Evolutionary conservation across 1,140 invertebrate species (phyloP).

Genomic region (Leptonema lineaticorne): DNA sequence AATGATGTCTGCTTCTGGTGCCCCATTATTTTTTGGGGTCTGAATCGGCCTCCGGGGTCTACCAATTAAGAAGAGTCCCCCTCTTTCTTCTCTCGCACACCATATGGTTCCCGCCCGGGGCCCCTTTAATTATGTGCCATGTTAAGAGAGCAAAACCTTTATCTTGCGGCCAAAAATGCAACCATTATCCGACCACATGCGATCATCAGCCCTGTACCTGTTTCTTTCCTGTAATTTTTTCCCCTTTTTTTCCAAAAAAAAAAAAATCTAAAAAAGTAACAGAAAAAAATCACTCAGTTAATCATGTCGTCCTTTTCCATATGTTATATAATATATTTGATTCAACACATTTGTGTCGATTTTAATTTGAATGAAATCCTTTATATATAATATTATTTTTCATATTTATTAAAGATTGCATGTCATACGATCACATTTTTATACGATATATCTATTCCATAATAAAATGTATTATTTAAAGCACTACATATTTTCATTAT

Average conservation of each 20-base stretch:
- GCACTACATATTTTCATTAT: no score
- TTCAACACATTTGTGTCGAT: no score
- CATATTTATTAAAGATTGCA: no score
- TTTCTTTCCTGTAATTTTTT: not conserved
- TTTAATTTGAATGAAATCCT: no score
- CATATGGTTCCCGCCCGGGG: slow-evolving; percentile 30
- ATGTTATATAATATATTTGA: no score
- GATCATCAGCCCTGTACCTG: not conserved
- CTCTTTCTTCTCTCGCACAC: slow-evolving; percentile 18
- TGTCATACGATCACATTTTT: no score
- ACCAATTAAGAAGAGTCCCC: slow-evolving; percentile 33
- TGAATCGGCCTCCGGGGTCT: not conserved
- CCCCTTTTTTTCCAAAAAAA: not conserved
- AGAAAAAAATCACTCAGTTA: no score
- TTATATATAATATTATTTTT: no score
- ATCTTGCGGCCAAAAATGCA: slow-evolving; percentile 19
- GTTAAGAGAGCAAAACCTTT: slow-evolving; percentile 26
- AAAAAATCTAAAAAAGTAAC: no score
- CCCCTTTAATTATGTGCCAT: slow-evolving; percentile 36
- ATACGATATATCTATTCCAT: no score
- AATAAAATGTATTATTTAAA: no score
- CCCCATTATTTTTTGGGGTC: slow-evolving; percentile 21
- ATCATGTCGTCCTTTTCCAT: no score
- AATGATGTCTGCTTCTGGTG: slow-evolving; percentile 4
- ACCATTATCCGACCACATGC: not conserved